These are phyloP conservation scores for Tipula lateralis DNA, from an alignment of 2,888 invertebrate species.

Conservation along the genomic window DNA sequence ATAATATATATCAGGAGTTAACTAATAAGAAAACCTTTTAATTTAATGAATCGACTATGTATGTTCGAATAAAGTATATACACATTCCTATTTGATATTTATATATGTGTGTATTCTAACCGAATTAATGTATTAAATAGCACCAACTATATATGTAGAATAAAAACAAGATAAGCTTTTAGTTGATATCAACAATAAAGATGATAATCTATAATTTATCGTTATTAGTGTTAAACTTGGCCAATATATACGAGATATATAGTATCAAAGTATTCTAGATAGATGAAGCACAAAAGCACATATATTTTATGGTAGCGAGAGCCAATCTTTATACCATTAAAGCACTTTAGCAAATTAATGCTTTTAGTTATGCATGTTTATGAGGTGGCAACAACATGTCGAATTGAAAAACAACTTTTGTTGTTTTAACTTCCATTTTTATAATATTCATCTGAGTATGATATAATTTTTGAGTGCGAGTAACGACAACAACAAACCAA, in stretches of 20 bases:
- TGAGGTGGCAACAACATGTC: neutral
- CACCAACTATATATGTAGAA: neutral
- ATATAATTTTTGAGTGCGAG: neutral
- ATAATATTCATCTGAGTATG: neutral
- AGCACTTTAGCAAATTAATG: neutral
- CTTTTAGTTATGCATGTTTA: neutral
- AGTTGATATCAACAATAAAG: neutral
- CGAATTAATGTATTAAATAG: neutral
- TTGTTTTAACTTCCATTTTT: neutral
- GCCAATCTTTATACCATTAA: neutral
- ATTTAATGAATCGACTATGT: too few relatives aligned
- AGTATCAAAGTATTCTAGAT: neutral
- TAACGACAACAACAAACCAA: neutral
- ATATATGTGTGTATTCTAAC: neutral
- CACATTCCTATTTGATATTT: neutral
- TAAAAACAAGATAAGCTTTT: neutral
- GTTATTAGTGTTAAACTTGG: neutral
- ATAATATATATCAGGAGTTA: too few relatives aligned
- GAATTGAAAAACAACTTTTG: neutral
- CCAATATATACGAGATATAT: neutral
- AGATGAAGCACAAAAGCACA: neutral
- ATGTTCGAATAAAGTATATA: too few relatives aligned
- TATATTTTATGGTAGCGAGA: neutral
- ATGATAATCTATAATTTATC: neutral
- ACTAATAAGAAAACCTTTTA: too few relatives aligned